phyloP scores from a whole-genome alignment of 2,888 invertebrate species.

The Noctuana brunneofusca region DNA sequence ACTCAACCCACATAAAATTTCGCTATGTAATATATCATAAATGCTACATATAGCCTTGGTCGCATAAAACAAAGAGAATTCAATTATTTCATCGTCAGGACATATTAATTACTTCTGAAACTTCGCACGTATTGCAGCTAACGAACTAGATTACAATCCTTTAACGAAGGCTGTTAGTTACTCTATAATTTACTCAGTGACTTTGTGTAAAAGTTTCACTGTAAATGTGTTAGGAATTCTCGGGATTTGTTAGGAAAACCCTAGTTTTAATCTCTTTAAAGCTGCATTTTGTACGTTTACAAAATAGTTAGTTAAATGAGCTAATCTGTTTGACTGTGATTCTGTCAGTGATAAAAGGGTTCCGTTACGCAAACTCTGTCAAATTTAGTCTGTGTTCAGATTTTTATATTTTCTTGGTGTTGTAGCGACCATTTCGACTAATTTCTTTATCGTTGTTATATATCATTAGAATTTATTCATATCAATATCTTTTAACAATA shows the following conservation, averaged over 20 bases:
- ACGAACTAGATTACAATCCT: constrained; percentile 20
- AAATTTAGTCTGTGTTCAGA: too few species aligned
- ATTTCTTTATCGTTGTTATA: too few species aligned
- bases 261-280: constrained; percentile 1
- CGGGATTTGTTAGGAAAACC: constrained; percentile 12
- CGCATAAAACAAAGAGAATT: neutral
- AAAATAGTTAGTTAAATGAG: neutral
- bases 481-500: too few species aligned
- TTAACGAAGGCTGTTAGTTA: neutral
- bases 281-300: neutral
- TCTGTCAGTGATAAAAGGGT: neutral
- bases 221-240: constrained; percentile 5
- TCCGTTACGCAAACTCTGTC: neutral
- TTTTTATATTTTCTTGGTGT: too few species aligned
- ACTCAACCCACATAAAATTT: too few species aligned
- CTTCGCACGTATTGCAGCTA: constrained; percentile 22
- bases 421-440: too few species aligned
- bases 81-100: constrained; percentile 7
- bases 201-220: constrained; percentile 2
- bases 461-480: too few species aligned
- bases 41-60: too few species aligned
- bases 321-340: constrained; percentile 5
- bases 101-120: constrained; percentile 24
- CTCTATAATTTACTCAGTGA: constrained; percentile 9
- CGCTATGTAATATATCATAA: too few species aligned